Conservation (phyloP, 2,797 vertebrate species). For the Ceryle rudis region DNA sequence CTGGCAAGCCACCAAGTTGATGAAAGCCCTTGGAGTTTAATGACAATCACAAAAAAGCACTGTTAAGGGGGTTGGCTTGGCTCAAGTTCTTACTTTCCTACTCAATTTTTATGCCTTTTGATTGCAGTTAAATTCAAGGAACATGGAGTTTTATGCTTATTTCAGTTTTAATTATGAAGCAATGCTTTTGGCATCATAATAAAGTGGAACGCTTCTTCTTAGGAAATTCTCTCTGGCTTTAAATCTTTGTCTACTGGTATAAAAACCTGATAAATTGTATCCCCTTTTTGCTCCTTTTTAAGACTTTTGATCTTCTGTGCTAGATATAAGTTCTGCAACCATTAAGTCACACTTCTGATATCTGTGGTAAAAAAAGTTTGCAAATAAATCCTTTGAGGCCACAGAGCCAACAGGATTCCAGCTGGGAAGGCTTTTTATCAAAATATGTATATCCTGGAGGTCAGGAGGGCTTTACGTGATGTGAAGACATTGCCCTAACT, state of each 20-base stretch:
- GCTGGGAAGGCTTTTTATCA: background rate
- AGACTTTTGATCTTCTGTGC: background rate
- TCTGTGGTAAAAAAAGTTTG: background rate
- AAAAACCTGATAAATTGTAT: background rate
- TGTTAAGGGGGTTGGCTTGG: background rate
- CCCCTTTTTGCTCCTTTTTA: background rate
- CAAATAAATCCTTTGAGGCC: background rate
- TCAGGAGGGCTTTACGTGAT: background rate
- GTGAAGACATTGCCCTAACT: background rate
- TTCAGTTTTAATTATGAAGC: conserved; percentile 39
- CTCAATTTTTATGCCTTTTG: conserved; percentile 37
- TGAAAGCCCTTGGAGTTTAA: conserved; percentile 35
- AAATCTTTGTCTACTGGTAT: background rate
- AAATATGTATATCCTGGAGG: background rate
- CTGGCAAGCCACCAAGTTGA: conserved; percentile 34
- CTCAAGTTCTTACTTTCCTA: conserved; percentile 26
- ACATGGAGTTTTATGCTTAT: background rate
- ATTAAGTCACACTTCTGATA: background rate
- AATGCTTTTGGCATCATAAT: background rate
- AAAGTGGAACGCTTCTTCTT: background rate
- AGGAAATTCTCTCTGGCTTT: background rate
- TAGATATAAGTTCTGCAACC: background rate
- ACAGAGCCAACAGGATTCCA: background rate
- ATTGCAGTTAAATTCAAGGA: conserved; percentile 1
- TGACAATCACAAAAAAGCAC: conserved; percentile 29